Base-by-base conservation (phyloP, 2,797 vertebrate species). In the Gobio occitaniae region DNA sequence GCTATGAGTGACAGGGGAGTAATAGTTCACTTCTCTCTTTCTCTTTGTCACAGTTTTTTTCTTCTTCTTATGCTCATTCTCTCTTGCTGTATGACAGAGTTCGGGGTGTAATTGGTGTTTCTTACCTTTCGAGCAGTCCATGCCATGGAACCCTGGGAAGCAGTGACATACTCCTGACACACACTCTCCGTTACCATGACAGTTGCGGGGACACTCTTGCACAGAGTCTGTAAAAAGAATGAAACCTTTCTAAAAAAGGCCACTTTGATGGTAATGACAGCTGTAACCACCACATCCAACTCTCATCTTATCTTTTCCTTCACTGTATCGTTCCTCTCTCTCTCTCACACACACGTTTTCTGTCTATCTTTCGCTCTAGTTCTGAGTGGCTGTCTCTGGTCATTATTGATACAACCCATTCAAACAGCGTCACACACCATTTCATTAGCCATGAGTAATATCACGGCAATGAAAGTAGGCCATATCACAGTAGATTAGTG, bases 81-180 rank as follows among this genome's bases (percentile, higher is more conserved):
- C 11, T 17, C 4, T 47, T 6, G 4, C 38, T 80, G 41, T 78
- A 47, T 0, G 21, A 84, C 86, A 84, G 78, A 59, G 61, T 76
- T 56, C 3, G 12, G 65, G 52, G 38, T 13, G 87, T 89, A 88
- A 88, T 88, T 87, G 86, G 77, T 80, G 74, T 84, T 76, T 72
- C 84, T 63, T 98, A 99, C 98, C 98, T 98, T 99, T 99, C 90
- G 98, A 97, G 90, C 98, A 99, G 90, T 99, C 98, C 89, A 97
- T 97, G 91, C 98, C 98, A 17, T 99, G 97, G 93, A 99, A 99
- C 90, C 98, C 98, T n/a, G 98, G 98, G 89, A 99, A 99, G 89
- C 98, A 99, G 91, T 99, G 97, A 92, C 98, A 99, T 89, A 98
- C 94, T 66, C 98, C 98, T 6, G 98, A 99, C 59, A 98, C 97